phyloP scores from a whole-genome alignment of 2,113 vertebrate genomes.

The Toxotes chatareus region DNA sequence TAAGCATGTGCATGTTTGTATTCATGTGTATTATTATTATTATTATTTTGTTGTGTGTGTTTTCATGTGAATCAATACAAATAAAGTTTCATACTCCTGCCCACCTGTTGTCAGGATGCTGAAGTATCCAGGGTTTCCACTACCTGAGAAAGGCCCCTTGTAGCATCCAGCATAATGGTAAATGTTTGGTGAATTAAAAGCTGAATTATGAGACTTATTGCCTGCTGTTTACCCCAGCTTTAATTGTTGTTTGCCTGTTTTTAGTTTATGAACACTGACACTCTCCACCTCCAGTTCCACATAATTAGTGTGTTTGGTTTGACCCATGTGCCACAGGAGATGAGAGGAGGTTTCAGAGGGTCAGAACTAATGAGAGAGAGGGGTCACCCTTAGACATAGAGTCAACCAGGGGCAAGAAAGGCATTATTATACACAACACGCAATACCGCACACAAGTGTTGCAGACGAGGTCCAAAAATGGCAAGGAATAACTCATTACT shows the following conservation, averaged over 20 bases:
- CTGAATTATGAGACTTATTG: conserved; percentile 36
- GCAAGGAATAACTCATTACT: neutral
- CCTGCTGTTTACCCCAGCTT: conserved; percentile 60
- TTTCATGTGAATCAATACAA: neutral
- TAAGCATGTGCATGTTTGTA: neutral
- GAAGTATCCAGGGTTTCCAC: neutral
- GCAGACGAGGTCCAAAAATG: conserved; percentile 5
- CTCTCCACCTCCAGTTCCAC: conserved; percentile 45
- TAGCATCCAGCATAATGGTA: neutral
- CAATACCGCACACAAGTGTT: conserved; percentile 44
- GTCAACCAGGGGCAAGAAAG: conserved; percentile 60
- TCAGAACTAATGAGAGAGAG: conserved; percentile 83
- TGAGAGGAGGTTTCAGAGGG: conserved; percentile 74
- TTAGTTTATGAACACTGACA: conserved; percentile 64
- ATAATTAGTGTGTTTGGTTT: conserved; percentile 77
- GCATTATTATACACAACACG: conserved; percentile 61
- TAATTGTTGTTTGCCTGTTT: conserved; percentile 73
- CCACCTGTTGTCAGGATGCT: conserved; percentile 37
- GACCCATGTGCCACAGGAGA: conserved; percentile 74
- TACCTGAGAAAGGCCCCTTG: neutral
- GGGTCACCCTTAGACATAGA: conserved; percentile 73
- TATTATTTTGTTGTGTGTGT: neutral
- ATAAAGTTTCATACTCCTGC: neutral
- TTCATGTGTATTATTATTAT: neutral
- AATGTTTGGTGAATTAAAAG: conserved; percentile 38